Base-by-base conservation (phyloP, 1,140 invertebrate species). In the Drosophila willistoni region DNA sequence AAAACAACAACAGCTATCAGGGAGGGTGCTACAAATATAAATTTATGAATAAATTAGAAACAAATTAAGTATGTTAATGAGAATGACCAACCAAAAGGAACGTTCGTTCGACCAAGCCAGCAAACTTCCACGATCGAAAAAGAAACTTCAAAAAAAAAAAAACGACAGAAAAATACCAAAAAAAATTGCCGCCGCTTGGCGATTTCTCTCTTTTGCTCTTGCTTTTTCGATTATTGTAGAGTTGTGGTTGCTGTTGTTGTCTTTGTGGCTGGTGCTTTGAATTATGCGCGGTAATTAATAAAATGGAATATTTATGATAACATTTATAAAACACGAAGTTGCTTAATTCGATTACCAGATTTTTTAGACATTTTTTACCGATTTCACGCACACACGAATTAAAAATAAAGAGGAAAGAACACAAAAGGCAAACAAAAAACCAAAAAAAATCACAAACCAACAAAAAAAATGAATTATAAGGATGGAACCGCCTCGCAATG, bases 231-330 rank as follows among this genome's bases (percentile, higher is more conserved):
- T 29, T 29, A 29, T 29, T 29, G 29, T 29, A 29, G 5, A 29
- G 29, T 29, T 29, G 29, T 29, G 0, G 29, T 69, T 71, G 17
- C 7, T 7, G 42, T 44, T 44, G n/a, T 44, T 7, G 42, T 44
- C n/a, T 6, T 44, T 44, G 42, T 17, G 4, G 44, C 39, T 41
- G 19, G 29, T 41, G 36, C 17, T 65, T 74, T 86, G 83, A 87
- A 89, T 83, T 87, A 87, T 87, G 80, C 80, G 79, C 81, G 84
- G 83, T 89, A 89, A 87, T 87, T 87, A 87, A 87, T 84, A 89
- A 87, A 87, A 87, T 89, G 84, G 84, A 89, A 87, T 87, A 87
- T 87, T 87, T 89, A 87, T 89, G 84, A 89, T 87, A 89, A 87
- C 83, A 89, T 87, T 87, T 89, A 87, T 89, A 87, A 89, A 89